Conservation (phyloP, 2,797 vertebrate genomes). For the Siniperca undulata region DNA sequence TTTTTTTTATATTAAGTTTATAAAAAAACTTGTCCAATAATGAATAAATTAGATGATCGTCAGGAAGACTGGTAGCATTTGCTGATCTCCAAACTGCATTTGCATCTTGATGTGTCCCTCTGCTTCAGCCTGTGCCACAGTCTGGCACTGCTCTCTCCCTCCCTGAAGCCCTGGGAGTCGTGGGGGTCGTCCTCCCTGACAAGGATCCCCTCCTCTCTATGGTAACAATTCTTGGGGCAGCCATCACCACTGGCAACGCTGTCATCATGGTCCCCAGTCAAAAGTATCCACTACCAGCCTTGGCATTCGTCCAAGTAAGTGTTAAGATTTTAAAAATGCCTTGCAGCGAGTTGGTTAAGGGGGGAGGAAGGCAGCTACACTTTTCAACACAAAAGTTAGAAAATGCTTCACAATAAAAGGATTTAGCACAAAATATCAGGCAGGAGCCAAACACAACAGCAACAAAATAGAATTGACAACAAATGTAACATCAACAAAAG, state of each 20-base stretch:
- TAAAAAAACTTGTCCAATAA: neutral
- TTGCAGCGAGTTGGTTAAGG: neutral
- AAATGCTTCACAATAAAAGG: conserved; percentile 9
- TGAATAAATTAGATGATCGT: neutral
- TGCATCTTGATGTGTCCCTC: neutral
- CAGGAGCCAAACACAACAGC: neutral
- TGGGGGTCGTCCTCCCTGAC: conserved; percentile 89
- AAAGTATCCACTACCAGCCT: conserved; percentile 85
- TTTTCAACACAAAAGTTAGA: neutral
- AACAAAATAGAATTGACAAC: too few relatives aligned
- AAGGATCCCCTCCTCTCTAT: conserved; percentile 87
- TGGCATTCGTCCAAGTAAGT: conserved; percentile 89
- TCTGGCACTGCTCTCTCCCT: conserved; percentile 88
- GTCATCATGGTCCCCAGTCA: conserved; percentile 89
- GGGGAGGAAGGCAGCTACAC: neutral
- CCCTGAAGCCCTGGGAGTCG: conserved; percentile 89
- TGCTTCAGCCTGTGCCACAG: conserved; percentile 79
- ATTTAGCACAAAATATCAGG: neutral
- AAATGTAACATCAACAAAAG: too few relatives aligned
- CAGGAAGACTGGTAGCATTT: neutral
- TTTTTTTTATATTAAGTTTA: neutral
- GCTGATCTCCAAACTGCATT: neutral
- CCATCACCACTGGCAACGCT: conserved; percentile 88
- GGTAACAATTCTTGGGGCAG: conserved; percentile 88
- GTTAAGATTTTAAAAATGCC: neutral